Evolutionary conservation across 2,888 invertebrate genomes (phyloP), one percentile per base, ranked within the genome.

Genomic region (Globia sparganii): DNA sequence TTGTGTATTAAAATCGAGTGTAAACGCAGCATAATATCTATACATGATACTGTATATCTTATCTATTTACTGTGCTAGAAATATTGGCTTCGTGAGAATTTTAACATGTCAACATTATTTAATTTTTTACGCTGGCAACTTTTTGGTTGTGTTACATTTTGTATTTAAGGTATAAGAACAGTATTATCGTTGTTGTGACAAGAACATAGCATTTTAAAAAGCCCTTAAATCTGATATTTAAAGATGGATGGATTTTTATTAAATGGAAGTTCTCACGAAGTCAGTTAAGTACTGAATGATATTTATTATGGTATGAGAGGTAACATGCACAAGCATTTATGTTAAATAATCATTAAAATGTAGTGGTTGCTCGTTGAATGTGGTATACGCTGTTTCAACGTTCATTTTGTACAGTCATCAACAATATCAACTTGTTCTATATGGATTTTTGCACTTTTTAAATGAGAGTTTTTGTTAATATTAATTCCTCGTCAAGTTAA

Each of bases 281-380:
- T 80, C 88, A 84, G 80, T 75, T n/a, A 66, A 68, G 73, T 85
- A 84, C 76, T 85, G 81, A 83, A 77, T 56, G 59, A 65, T 87
- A 85, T 88, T 89, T 86, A 89, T 86, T 85, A 85, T 79, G 78
- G 83, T 86, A 85, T 84, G 84, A 85, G 83, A 86, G 86, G 68
- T 86, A 86, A 88, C 75, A 80, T 91, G 92, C 92, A 92, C 92
- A 91, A 92, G 86, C 85, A 86, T 91, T 91, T 90, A 87, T 87
- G 84, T 91, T 88, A 83, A 81, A 83, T 77, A 81, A 78, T 88
- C 82, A 88, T 82, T 86, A 84, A 80, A 81, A 84, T 70, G 86
- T 90, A 86, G 83, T 82, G 71, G 40, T 81, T 76, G 88, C 86
- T 86, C 88, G 85, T 86, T 90, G 82, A 83, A 86, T 88, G 86